Base-by-base conservation (phyloP, 2,113 vertebrate genomes). In the Gopherus flavomarginatus region DNA sequence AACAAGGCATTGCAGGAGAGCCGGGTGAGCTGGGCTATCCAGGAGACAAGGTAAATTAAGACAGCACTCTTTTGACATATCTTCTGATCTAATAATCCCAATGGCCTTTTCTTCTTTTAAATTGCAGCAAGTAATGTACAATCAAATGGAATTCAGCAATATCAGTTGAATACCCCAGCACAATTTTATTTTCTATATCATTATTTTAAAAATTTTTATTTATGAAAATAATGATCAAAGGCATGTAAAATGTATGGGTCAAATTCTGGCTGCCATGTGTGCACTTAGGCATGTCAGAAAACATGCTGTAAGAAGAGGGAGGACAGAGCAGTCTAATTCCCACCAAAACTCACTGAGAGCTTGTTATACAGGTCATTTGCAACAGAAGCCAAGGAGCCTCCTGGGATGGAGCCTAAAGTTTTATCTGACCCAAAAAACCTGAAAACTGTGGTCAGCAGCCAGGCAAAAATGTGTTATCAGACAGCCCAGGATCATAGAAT, bases 1-100 rank as follows among this genome's bases (percentile, higher is more conserved):
- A 99, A 97, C 98, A 98, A 95, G 99, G 99, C 98, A 97, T 98
- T 95, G 95, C 96, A 83, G 99, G 99, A 81, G 98, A 99, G 42
- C 98, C 97, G 50, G 99, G 99, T 98, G 99, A 99, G 80, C 96
- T 90, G 49, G 99, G 99, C 6, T 99, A 98, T 98, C 98, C 98
- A 87, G 99, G 99, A 91, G 99, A 99, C 97, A 99, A 99, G 99
- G 99, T 99, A 98, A 88, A 92, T 75, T 85, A 19, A 14, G 83
- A 75, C 38, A 59, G 11, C 8, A 5, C 47, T 83, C 3, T 87
- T 96, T 81, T 38, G 83, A 52, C 38, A 83, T 52, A 49, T 69
- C 4, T 38, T 27, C 8, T 11, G 4, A 65, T 69, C 90, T 49
- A 86, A 35, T 11, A 44, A 26, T 9, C 90, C 87, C 0, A 0